phyloP scores from a whole-genome alignment of 2,888 invertebrate species.

The Entomobrya multifasciata region DNA sequence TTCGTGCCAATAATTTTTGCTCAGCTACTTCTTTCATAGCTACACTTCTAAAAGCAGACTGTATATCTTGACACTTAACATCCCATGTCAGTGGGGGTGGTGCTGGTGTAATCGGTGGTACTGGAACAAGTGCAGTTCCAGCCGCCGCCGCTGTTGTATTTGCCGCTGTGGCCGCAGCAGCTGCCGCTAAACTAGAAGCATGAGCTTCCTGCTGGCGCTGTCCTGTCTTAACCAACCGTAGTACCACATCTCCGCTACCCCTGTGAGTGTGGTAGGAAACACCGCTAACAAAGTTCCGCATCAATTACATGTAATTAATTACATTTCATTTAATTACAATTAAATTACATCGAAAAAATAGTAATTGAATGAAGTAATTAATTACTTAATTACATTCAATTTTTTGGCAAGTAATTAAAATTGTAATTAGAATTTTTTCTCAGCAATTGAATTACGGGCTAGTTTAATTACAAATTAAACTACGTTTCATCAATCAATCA shows the following conservation, averaged over 20 bases:
- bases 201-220: neutral
- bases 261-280: neutral
- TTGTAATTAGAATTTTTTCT: too few relatives aligned
- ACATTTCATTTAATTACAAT: too few relatives aligned
- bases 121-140: neutral
- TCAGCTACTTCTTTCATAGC: constrained; percentile 27
- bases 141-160: too few relatives aligned
- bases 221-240: neutral
- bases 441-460: too few relatives aligned
- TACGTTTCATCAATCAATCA: too few relatives aligned
- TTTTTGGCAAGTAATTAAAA: too few relatives aligned
- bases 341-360: too few relatives aligned
- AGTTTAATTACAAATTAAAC: too few relatives aligned
- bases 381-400: too few relatives aligned
- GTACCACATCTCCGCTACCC: neutral
- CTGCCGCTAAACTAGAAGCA: neutral
- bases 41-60: neutral
- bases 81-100: neutral
- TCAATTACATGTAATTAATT: too few relatives aligned
- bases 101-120: neutral
- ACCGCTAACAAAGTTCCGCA: too few relatives aligned
- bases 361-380: too few relatives aligned
- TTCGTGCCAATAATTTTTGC: neutral
- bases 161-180: neutral
- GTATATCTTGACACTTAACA: neutral